phyloP scores from a whole-genome alignment of 2,797 vertebrate species.

The Hippocampus kuda region DNA sequence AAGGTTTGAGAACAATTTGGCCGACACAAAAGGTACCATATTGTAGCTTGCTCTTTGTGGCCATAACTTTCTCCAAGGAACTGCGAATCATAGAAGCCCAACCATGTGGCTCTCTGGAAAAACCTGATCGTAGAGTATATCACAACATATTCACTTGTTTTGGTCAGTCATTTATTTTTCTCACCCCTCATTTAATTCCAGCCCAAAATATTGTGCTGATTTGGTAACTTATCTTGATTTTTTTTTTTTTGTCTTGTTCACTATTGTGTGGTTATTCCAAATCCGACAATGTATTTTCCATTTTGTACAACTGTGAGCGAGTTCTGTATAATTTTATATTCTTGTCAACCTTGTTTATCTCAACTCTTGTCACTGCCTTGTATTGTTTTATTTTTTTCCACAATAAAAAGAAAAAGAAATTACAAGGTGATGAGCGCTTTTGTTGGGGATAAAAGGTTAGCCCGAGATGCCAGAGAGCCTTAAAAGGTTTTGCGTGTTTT shows the following conservation, averaged over 20 bases:
- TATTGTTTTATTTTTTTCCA: background rate
- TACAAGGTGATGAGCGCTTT: background rate
- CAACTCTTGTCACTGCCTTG: background rate
- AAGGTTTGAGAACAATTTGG: too few species aligned
- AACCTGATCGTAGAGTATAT: too few species aligned
- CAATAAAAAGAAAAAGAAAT: background rate
- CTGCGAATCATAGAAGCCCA: too few species aligned
- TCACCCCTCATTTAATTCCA: too few species aligned
- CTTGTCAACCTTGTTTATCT: background rate
- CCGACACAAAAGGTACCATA: too few species aligned
- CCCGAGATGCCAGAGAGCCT: conserved; percentile 12
- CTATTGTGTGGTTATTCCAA: background rate
- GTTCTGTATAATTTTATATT: background rate
- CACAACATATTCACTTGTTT: too few species aligned
- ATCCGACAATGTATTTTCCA: background rate
- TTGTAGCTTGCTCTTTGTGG: too few species aligned
- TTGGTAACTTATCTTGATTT: too few species aligned
- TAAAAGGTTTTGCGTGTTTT: conserved; percentile 36
- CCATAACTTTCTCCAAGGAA: too few species aligned
- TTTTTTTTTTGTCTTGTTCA: background rate
- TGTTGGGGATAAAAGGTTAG: conserved; percentile 16
- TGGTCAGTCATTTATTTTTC: too few species aligned
- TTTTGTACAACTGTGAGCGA: background rate
- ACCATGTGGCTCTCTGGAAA: too few species aligned
- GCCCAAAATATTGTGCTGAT: too few species aligned